These are phyloP conservation scores for Venustoraphidia nigricollis DNA, from an alignment of 2,888 invertebrate species.

Conservation along the genomic window DNA sequence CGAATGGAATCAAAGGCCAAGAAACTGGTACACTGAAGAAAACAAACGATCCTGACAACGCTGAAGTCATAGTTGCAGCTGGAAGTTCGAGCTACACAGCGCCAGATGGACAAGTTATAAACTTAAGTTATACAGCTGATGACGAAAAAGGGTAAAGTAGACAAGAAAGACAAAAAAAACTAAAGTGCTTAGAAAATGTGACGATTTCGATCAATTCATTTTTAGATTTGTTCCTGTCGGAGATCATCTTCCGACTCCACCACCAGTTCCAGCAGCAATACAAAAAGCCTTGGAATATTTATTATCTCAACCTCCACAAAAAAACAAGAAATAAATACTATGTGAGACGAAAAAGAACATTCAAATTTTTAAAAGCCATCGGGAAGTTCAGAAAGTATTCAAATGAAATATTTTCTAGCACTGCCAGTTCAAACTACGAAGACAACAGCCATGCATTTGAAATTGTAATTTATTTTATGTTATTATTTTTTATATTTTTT, in stretches of 20 bases:
- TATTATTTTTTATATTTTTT: too few species aligned
- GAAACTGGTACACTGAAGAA: slow-evolving; percentile 65
- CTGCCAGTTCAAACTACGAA: too few species aligned
- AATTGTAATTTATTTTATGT: too few species aligned
- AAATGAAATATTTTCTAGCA: too few species aligned
- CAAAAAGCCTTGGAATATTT: slow-evolving; percentile 58
- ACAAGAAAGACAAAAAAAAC: slow-evolving; percentile 23
- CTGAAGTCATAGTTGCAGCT: slow-evolving; percentile 48
- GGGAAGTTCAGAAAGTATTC: too few species aligned
- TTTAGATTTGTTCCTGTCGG: slow-evolving; percentile 33
- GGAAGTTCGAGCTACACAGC: slow-evolving; percentile 55
- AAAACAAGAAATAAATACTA: slow-evolving; percentile 11
- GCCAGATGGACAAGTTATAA: slow-evolving; percentile 53
- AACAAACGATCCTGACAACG: slow-evolving; percentile 46
- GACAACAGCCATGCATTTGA: too few species aligned
- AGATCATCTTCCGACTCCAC: slow-evolving; percentile 58
- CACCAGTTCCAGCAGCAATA: slow-evolving; percentile 60
- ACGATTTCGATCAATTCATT: neutral
- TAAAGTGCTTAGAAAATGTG: neutral
- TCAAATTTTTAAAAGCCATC: too few species aligned
- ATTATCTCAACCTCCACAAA: slow-evolving; percentile 41
- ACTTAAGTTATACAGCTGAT: slow-evolving; percentile 52
- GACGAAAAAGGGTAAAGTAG: slow-evolving; percentile 48
- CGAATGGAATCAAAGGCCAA: slow-evolving; percentile 67
- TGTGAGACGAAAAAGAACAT: neutral